Percentiles rank a stretch among this genome's conserved stretches.
phyloP scores from a whole-genome alignment of 2,113 vertebrate genomes.

The Pygoscelis adeliae region DNA sequence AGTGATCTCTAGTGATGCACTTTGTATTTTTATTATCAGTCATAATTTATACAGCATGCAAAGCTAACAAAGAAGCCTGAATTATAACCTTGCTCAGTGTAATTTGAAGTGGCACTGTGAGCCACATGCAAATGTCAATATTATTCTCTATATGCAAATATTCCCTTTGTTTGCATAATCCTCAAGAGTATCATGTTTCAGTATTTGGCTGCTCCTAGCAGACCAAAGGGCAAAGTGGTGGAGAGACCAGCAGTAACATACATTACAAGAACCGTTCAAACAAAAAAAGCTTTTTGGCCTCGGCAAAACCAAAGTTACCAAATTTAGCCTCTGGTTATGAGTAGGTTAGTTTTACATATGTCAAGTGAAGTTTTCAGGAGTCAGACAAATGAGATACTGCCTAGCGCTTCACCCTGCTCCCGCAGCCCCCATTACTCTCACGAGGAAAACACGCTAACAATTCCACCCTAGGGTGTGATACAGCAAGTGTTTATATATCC shows the following conservation, averaged over 20 bases:
- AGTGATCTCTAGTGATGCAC: background rate
- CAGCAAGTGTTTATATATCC: background rate
- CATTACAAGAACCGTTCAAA: background rate
- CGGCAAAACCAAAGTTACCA: background rate
- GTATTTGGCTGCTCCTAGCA: background rate
- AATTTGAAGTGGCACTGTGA: background rate
- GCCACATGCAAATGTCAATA: background rate
- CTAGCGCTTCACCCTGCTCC: background rate
- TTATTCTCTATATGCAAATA: constrained; percentile 14
- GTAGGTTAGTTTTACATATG: background rate
- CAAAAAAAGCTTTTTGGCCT: background rate
- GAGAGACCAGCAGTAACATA: background rate
- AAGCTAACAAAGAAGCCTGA: background rate
- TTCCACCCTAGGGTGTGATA: background rate
- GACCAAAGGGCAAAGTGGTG: background rate
- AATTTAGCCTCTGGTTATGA: background rate
- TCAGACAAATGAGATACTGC: background rate
- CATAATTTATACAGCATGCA: background rate
- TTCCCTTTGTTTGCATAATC: background rate
- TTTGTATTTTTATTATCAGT: background rate
- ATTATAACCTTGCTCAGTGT: background rate
- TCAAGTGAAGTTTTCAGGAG: background rate
- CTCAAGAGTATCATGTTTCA: background rate
- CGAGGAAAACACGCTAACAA: fast-evolving
- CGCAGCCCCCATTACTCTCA: background rate